Percentiles rank a stretch among this genome's conserved stretches.
These are phyloP conservation scores for Gisinianus flammeolus DNA, from an alignment of 2,888 invertebrate species.

Conservation along the genomic window DNA sequence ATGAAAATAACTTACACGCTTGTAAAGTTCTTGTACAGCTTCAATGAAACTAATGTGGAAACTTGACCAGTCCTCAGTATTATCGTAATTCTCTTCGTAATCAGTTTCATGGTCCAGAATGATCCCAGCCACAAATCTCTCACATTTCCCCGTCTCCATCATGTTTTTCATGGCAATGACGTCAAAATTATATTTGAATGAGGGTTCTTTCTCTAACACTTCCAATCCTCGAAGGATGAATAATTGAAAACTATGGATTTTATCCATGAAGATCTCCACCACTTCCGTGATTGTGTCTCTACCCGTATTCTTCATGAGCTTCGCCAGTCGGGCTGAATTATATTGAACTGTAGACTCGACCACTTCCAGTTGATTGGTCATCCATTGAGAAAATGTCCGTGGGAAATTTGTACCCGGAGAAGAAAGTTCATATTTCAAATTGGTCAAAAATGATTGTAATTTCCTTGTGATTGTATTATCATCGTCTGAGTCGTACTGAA, in stretches of 20 bases:
- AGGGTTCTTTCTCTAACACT: neutral
- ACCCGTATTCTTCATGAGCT: neutral
- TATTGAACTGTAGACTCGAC: neutral
- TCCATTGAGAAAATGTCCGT: slow-evolving; percentile 9
- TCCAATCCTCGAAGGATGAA: slow-evolving; percentile 5
- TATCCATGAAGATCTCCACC: neutral
- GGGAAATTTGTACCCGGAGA: slow-evolving; percentile 17
- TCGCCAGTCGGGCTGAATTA: neutral
- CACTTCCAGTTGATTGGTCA: neutral
- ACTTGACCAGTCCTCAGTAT: neutral
- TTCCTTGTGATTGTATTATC: neutral
- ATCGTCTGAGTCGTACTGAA: neutral
- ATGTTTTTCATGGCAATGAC: neutral
- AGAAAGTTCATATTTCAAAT: slow-evolving; percentile 13
- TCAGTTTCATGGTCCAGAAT: neutral
- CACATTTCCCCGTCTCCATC: neutral
- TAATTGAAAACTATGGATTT: slow-evolving; percentile 1
- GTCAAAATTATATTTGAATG: neutral
- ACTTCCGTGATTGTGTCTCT: no score
- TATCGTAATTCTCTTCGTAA: neutral
- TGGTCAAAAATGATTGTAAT: slow-evolving; percentile 10
- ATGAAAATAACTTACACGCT: slow-evolving; percentile 28
- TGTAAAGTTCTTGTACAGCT: slow-evolving; percentile 19
- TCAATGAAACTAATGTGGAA: slow-evolving; percentile 6
- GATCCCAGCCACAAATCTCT: neutral